These are phyloP conservation scores for Butastur rufipennis DNA, from an alignment of 2,113 vertebrate species.

Conservation along the genomic window DNA sequence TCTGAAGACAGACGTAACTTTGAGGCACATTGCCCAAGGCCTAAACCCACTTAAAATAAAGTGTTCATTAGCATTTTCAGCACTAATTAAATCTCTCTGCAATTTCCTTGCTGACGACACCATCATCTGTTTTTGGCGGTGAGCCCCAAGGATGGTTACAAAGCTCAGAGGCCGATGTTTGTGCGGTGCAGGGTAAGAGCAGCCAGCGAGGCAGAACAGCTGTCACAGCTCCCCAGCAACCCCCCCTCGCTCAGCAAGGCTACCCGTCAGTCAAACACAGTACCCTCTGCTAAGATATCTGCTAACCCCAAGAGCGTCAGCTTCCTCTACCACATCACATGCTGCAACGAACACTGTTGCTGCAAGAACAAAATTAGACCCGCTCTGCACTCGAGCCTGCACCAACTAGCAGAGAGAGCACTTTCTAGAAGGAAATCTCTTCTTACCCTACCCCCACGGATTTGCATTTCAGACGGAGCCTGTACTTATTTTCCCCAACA, in stretches of 20 bases:
- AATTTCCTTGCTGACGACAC: background rate
- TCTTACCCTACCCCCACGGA: background rate
- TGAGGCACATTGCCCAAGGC: background rate
- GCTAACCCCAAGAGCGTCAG: background rate
- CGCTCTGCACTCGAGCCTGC: fast-evolving
- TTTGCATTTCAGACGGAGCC: background rate
- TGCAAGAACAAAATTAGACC: background rate
- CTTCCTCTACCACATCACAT: background rate
- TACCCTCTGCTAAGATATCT: background rate
- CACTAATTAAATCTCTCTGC: background rate
- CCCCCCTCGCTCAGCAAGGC: background rate
- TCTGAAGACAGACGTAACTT: background rate
- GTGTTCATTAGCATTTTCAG: background rate
- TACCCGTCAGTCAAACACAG: background rate
- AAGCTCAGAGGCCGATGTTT: background rate
- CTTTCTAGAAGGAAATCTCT: background rate
- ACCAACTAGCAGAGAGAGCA: background rate
- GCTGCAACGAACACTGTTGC: background rate
- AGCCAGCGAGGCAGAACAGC: background rate
- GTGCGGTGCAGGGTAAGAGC: background rate
- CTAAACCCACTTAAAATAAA: background rate
- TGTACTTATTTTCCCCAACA: background rate
- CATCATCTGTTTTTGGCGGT: background rate
- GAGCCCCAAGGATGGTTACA: background rate
- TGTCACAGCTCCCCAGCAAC: background rate